Evolutionary conservation across 2,113 vertebrate genomes (phyloP), one percentile per base, ranked within the genome.

Genomic region (Zingel zingel): DNA sequence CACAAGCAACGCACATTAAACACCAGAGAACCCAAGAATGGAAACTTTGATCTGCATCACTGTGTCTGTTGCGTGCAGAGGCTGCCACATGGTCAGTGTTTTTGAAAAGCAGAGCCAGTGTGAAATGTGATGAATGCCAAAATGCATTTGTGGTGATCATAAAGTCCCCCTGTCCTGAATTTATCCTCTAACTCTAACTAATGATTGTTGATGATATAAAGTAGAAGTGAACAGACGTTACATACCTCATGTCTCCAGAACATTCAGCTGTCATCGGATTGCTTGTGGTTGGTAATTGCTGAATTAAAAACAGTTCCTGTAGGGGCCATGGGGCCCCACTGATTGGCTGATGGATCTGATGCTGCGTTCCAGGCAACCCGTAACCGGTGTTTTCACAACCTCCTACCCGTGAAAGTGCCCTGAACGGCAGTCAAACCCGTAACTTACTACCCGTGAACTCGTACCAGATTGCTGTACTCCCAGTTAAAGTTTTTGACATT

Each of bases 1-100:
- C 86, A 85, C 73, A 81, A 78, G 51, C 81, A 77, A 81, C 9
- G 58, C 73, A 39, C 68, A 77, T 76, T 45, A 66, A 59, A 79
- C 79, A 33, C 58, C 70, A 67, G 13, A 56, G 50, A 69, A 21
- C 48, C 12, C 57, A 59, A 27, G 54, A 78, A 76, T 48, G 59
- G 59, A 79, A 77, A 66, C 78, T 70, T 68, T 85, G 74, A 85
- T 91, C 58, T 74, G 61, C 76, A 65, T 71, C 27, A 1, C 19
- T 76, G 33, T 71, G 77, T 78, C 47, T 54, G 64, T 27, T 48
- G 74, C 50, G 53, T 54, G 73, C 74, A 10, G 25, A 45, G 65
- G 58, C 21, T 66, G 71, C 57, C 70, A 48, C 78, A 79, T 79
- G 64, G 61, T 81, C 74, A 70, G 51, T 30, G 67, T 64, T 67